A percentile compares a stretch with the other conserved stretches of the same genome.
phyloP scores from a whole-genome alignment of 2,113 vertebrate species.

The Megaleporinus macrocephalus region DNA sequence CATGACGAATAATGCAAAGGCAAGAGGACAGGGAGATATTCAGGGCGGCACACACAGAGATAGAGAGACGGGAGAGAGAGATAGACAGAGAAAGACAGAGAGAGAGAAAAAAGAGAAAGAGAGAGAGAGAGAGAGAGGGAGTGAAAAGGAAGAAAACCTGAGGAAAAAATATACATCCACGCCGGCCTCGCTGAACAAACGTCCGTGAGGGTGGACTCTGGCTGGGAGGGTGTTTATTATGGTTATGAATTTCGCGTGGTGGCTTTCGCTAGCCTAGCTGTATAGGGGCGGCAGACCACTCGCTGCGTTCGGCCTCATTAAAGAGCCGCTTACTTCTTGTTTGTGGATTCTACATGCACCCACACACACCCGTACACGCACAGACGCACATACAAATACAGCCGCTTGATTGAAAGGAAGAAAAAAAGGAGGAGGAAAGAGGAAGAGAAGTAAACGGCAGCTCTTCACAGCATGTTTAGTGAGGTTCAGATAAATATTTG shows the following conservation, averaged over 20 bases:
- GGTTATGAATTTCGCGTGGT: conserved; percentile 56
- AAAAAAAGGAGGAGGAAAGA: conserved; percentile 35
- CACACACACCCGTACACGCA: conserved; percentile 27
- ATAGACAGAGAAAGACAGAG: conserved; percentile 32
- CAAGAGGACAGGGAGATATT: conserved; percentile 59
- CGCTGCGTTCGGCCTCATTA: conserved; percentile 68
- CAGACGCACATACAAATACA: conserved; percentile 9
- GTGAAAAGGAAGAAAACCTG: conserved; percentile 10
- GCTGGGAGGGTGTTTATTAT: conserved; percentile 59
- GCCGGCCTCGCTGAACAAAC: conserved; percentile 40
- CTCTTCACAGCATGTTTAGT: neutral
- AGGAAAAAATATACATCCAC: conserved; percentile 44
- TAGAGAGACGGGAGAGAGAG: conserved; percentile 30
- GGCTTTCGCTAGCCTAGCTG: conserved; percentile 40
- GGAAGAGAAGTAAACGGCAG: neutral
- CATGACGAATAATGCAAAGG: conserved; percentile 72
- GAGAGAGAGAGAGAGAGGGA: conserved; percentile 43
- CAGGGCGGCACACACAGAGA: conserved; percentile 43
- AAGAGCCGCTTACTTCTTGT: conserved; percentile 57
- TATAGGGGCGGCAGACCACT: conserved; percentile 53
- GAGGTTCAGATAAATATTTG: neutral
- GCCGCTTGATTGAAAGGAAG: conserved; percentile 12
- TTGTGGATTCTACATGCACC: conserved; percentile 34
- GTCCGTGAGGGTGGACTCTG: conserved; percentile 38
- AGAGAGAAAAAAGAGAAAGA: too few relatives aligned